Evolutionary conservation across 2,113 vertebrate genomes (phyloP).

Genomic region (Trogon surrucura): DNA sequence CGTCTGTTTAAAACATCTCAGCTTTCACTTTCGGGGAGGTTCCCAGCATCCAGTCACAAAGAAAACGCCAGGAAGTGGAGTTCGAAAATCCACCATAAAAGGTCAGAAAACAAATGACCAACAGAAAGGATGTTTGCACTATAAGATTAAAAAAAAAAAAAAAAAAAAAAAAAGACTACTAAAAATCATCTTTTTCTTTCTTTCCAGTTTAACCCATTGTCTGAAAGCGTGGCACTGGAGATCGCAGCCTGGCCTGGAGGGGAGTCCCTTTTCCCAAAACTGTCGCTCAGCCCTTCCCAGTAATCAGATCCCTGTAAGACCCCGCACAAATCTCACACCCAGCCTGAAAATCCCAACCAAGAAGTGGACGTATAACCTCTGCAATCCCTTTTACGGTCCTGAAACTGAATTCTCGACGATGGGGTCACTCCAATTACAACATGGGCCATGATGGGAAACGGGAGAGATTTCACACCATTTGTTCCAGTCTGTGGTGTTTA

Average conservation of each 20-base stretch:
- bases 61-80: background rate
- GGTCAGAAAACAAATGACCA: background rate
- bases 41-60: background rate
- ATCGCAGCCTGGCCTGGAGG: background rate
- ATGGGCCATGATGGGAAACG: background rate
- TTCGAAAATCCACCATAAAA: background rate
- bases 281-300: background rate
- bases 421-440: background rate
- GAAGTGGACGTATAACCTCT: background rate
- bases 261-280: background rate
- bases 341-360: background rate
- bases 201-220: background rate
- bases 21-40: background rate
- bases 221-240: background rate
- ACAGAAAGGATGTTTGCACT: background rate
- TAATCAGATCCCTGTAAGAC: background rate
- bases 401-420: background rate
- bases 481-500: background rate
- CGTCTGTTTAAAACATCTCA: background rate
- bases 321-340: background rate
- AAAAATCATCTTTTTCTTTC: background rate
- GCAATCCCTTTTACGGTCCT: background rate
- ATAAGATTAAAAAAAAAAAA: background rate
- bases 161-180: background rate
- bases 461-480: background rate